Evolutionary conservation across 2,113 vertebrate genomes (phyloP), one percentile per base, ranked within the genome.

Genomic region (Lepus timidus): DNA sequence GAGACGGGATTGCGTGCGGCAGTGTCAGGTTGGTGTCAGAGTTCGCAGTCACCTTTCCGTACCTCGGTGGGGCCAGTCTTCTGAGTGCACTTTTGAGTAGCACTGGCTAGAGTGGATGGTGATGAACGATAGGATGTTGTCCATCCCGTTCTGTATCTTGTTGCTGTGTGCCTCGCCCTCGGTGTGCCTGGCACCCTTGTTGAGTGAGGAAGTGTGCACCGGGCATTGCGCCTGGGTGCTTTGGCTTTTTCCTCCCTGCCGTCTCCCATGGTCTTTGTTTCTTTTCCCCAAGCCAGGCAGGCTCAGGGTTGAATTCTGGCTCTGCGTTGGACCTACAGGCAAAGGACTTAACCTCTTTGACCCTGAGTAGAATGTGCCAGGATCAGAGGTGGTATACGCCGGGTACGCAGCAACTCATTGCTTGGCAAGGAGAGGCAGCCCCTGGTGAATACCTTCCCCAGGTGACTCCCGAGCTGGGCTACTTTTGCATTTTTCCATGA

Each of bases 21-120:
- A 6, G 1, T 29, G 64, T 51, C 61, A 23, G 0, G 0, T 4
- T 20, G 36, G 36, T 31, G 9, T 27, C 10, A 0, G 2, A 1
- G 52, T 31, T 36, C 16, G 4, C 3, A 11, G 0, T 5, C 1
- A 0, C 22, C 3, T 39, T 6, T 39, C 39, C 39, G 44, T 44
- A 44, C 44, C 6, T 44, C 44, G 44, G 44, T 20, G n/a, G 29
- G 64, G n/a, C 55, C 73, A 22, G 31, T 25, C 89, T 70, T 36
- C 6, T 3, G 11, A 9, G 39, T 74, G n/a, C 10, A 14, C 29
- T 44, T n/a, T 17, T 0, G 19, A 62, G n/a, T 39, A 17, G 27
- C 11, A 9, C 44, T 88, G 65, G 25, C 29, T n/a, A 4, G 20
- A 14, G 4, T 82, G 31, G 39, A 17, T 3, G 31, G 39, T 51